Evolutionary conservation across 2,113 vertebrate genomes (phyloP), one percentile per base, ranked within the genome.

Genomic region (Stegastes partitus): DNA sequence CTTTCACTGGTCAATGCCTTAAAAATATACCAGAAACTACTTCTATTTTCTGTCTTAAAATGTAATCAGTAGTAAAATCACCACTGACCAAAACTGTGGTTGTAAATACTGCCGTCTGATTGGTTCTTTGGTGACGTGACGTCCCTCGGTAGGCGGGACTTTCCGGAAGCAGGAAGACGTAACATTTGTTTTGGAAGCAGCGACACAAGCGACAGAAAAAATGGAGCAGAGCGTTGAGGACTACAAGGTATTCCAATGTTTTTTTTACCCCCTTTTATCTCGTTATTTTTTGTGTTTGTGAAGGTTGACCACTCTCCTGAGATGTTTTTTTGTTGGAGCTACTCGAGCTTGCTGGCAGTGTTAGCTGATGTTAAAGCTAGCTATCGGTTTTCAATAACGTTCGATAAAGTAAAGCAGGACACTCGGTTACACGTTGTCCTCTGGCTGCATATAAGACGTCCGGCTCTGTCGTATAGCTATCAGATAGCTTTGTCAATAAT

Each of bases 221-320:
- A 94, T 95, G 93, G 92, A 91, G 69, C 64, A 80, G 37, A 91
- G 26, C 70, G 31, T n/a, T 9, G 89, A 84, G 2, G 91, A 92
- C 77, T 90, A 72, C 58, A 94, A 93, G 93, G 94, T 95, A 84
- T 70, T 4, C 0, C 0, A 0, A 6, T 0, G 2, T 42, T 56
- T 61, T 47, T 28, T 9, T 9, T 23, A 2, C n/a, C 31, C 8
- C 39, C 26, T 19, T 10, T 12, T n/a, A n/a, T 23, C 5, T 19
- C 1, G 6, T n/a, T n/a, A 14, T 11, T 61, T 21, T 63, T 8
- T 1, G 10, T 25, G 16, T 5, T 7, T 15, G 31, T 34, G 31
- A 34, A 34, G 8, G 26, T 26, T 34, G 31, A 9, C 31, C 1
- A 8, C 2, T 34, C 7, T 34, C 6, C 31, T 34, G 31, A 1